Conservation (phyloP, 1,140 invertebrate species). For the Diprion similis region DNA sequence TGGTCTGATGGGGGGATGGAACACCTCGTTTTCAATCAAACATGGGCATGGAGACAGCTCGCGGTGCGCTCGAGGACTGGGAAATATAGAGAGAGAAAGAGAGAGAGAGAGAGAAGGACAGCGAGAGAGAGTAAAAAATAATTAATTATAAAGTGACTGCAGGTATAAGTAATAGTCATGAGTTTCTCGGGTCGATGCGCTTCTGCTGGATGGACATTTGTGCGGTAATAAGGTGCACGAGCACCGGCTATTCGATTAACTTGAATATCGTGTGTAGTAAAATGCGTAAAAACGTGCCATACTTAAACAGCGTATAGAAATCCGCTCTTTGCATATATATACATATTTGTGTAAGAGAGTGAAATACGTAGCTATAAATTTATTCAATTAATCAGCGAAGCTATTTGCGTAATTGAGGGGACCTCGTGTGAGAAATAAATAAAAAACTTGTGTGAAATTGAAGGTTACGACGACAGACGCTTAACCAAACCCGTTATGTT, state of each 20-base stretch:
- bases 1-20: too few species aligned
- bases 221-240: background rate
- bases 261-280: too few species aligned
- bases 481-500: background rate
- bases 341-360: background rate
- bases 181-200: background rate
- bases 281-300: too few species aligned
- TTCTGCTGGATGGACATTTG: background rate
- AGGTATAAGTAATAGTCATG: background rate
- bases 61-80: too few species aligned
- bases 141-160: too few species aligned
- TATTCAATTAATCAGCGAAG: constrained; percentile 2
- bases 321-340: background rate
- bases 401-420: constrained; percentile 7
- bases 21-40: too few species aligned
- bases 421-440: background rate
- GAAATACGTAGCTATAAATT: constrained; percentile 6
- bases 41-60: too few species aligned
- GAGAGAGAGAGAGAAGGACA: background rate
- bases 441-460: background rate
- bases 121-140: background rate
- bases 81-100: background rate
- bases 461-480: background rate
- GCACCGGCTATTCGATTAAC: too few species aligned
- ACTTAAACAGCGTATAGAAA: background rate